Evolutionary conservation across 2,113 vertebrate genomes (phyloP), one percentile per base, ranked within the genome.

Genomic region (Triplophysa dalaica): DNA sequence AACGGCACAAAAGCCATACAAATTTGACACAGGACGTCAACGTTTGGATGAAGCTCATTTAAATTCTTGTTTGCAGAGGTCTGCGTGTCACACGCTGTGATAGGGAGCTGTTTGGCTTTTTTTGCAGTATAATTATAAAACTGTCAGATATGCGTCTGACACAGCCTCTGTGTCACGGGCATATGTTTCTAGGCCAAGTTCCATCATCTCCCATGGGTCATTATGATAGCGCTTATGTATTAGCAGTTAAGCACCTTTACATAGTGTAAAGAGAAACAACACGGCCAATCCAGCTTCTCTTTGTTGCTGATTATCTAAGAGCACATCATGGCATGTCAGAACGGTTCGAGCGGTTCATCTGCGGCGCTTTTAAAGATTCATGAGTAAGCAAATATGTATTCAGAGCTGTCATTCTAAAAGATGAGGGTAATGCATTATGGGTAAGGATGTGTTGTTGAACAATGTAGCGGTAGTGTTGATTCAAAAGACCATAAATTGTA

Each of bases 301-400:
- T 58, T 58, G 54, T 21, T 58, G 54, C 54, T 9, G 54, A 58
- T 58, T 6, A 75, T 10, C 54, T 58, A 22, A 13, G 38, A 54
- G 62, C 26, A 72, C 38, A 52, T 75, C 17, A 21, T 4, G 38
- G 69, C 41, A 70, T 12, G 21, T 89, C 86, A 90, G 86, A 91
- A 90, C 85, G 86, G 89, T 87, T 89, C 84, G 82, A 90, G 88
- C 90, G 87, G 88, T 87, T 78, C 87, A 87, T 87, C 87, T 87
- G 89, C 88, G 87, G 87, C 82, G 85, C 88, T 85, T 86, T 93
- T 84, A 92, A 92, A 91, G 89, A 92, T 91, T 89, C 88, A 90
- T 88, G 89, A 90, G 89, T 92, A 90, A 90, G 90, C 88, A 91
- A 90, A 81, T 91, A 91, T 88, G 88, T 84, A 79, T 78, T 82